phyloP scores from a whole-genome alignment of 1,140 invertebrate genomes.

The Onthophagus taurus region DNA sequence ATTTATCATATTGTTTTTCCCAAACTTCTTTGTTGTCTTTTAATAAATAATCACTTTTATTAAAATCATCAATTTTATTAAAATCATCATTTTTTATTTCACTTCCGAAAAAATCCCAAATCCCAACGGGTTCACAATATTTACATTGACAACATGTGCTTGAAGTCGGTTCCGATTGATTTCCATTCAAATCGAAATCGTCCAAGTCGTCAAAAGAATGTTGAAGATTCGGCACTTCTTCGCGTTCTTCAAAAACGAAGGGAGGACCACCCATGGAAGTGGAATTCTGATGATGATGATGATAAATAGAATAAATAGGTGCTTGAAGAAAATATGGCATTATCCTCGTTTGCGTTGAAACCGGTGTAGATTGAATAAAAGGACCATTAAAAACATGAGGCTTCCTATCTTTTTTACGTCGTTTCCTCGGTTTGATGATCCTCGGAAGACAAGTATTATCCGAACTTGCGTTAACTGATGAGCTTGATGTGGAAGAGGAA shows the following conservation, averaged over 20 bases:
- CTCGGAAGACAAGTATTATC: slow-evolving; percentile 73
- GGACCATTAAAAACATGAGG: no score
- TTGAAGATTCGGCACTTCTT: slow-evolving; percentile 31
- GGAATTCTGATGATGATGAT: slow-evolving; percentile 13
- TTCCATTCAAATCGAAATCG: slow-evolving; percentile 33
- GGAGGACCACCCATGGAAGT: slow-evolving; percentile 24
- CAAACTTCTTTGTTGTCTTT: no score
- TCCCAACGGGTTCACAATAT: slow-evolving; percentile 66
- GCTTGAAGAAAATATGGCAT: slow-evolving; percentile 32
- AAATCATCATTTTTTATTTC: no score
- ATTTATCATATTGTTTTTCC: no score
- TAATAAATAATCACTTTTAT: no score
- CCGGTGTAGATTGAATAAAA: slow-evolving; percentile 18
- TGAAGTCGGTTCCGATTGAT: slow-evolving; percentile 25
- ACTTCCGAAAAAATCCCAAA: slow-evolving; percentile 60
- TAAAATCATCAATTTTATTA: no score
- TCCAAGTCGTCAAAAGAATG: slow-evolving; percentile 39
- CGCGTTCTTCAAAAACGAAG: no score
- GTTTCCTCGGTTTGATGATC: slow-evolving; percentile 80
- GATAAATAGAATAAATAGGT: no score
- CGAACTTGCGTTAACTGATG: slow-evolving; percentile 59
- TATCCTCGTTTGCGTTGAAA: slow-evolving; percentile 37
- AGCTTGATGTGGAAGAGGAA: slow-evolving; percentile 59
- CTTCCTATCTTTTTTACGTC: slow-evolving; percentile 81
- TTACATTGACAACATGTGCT: slow-evolving; percentile 67